These are phyloP conservation scores for Eubasilissa splendida DNA, from an alignment of 2,888 invertebrate species.

Conservation along the genomic window DNA sequence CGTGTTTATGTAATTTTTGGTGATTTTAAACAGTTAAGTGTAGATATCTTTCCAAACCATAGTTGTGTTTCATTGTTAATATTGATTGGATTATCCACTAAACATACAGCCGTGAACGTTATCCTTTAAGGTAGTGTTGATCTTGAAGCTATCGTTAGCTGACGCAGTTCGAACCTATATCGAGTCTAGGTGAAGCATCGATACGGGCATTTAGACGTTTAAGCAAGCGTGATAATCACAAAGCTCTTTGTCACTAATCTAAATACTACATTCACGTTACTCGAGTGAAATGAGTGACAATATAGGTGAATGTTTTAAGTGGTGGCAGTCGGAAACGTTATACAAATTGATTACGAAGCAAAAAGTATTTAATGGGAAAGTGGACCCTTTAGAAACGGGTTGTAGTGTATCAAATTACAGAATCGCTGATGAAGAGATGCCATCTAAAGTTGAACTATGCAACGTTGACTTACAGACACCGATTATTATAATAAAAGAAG, in stretches of 20 bases:
- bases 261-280: not conserved
- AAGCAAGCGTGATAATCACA: conserved; percentile 49
- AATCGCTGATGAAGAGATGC: conserved; percentile 7
- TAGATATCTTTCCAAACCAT: no score
- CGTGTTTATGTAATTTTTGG: no score
- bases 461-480: conserved; percentile 58
- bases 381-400: conserved; percentile 37
- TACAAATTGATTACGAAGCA: conserved; percentile 49
- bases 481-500: conserved; percentile 63
- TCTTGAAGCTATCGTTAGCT: conserved; percentile 49
- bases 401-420: conserved; percentile 38
- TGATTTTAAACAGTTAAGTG: no score
- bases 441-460: conserved; percentile 11
- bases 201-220: conserved; percentile 42
- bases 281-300: conserved; percentile 34
- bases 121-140: conserved; percentile 49
- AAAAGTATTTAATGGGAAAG: conserved; percentile 28
- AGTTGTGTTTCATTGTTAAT: conserved; percentile 1
- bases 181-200: conserved; percentile 32
- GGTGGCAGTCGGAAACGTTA: conserved; percentile 35
- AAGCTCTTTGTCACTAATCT: not conserved
- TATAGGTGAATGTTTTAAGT: conserved; percentile 44
- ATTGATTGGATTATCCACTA: conserved; percentile 50
- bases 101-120: conserved; percentile 25
- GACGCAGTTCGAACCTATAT: conserved; percentile 25